Conservation (phyloP, 2,113 vertebrate genomes). For the Sarotherodon lohbergeri region DNA sequence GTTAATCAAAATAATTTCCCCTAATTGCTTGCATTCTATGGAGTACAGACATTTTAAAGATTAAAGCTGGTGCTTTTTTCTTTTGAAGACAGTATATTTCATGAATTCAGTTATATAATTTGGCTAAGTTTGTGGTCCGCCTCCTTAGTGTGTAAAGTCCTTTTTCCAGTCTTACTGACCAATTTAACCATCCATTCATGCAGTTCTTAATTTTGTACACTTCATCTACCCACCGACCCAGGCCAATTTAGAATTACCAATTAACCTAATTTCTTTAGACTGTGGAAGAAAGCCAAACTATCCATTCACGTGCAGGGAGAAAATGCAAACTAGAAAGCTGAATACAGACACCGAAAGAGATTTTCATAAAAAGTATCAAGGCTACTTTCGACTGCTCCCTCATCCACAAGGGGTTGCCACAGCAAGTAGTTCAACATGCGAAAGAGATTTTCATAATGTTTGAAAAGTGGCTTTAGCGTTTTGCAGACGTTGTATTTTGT, state of each 20-base stretch:
- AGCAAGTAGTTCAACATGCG: too few species aligned
- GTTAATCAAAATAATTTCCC: background rate
- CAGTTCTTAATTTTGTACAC: background rate
- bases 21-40: background rate
- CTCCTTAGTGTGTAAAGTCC: background rate
- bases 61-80: background rate
- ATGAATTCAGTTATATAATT: background rate
- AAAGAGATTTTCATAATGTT: background rate
- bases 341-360: background rate
- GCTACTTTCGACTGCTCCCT: too few species aligned
- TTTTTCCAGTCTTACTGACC: background rate
- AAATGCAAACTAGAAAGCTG: background rate
- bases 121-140: background rate
- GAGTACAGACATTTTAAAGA: background rate
- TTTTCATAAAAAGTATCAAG: background rate
- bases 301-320: background rate
- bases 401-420: too few species aligned
- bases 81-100: background rate
- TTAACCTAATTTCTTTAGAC: background rate
- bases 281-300: background rate
- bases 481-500: background rate
- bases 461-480: background rate
- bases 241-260: background rate
- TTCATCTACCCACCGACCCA: background rate
- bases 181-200: background rate